phyloP scores from a whole-genome alignment of 2,888 invertebrate genomes.

The Lathronympha strigana region DNA sequence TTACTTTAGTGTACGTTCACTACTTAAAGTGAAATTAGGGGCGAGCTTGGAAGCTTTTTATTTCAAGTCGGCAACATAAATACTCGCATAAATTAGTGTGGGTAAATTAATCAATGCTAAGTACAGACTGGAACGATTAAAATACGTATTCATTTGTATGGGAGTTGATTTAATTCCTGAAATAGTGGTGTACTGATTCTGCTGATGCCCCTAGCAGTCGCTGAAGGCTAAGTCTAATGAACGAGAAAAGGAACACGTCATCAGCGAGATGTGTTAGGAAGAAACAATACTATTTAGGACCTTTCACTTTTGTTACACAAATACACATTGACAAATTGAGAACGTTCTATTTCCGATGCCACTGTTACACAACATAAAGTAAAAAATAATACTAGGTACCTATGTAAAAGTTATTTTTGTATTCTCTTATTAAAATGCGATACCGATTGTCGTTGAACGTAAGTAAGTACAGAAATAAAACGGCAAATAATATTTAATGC shows the following conservation, averaged over 20 bases:
- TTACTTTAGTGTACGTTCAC: slow-evolving; percentile 46
- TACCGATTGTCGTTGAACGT: not conserved
- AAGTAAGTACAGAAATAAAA: not conserved
- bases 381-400: too few relatives aligned
- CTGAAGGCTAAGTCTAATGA: too few relatives aligned
- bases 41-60: slow-evolving; percentile 6
- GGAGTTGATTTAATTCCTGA: not conserved
- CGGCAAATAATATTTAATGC: slow-evolving; percentile 12
- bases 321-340: too few relatives aligned
- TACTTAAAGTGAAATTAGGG: slow-evolving; percentile 28
- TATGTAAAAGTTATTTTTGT: too few relatives aligned
- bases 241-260: too few relatives aligned
- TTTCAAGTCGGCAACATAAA: slow-evolving; percentile 15
- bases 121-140: not conserved
- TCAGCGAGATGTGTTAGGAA: too few relatives aligned
- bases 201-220: too few relatives aligned
- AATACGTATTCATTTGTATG: not conserved
- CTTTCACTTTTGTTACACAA: too few relatives aligned
- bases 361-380: too few relatives aligned
- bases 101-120: slow-evolving; percentile 7
- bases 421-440: not conserved
- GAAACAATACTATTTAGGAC: too few relatives aligned
- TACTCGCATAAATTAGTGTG: slow-evolving; percentile 10
- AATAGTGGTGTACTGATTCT: too few relatives aligned
- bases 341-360: too few relatives aligned